Evolutionary conservation across 2,888 invertebrate species (phyloP).

Genomic region (Crossocerus cetratus): DNA sequence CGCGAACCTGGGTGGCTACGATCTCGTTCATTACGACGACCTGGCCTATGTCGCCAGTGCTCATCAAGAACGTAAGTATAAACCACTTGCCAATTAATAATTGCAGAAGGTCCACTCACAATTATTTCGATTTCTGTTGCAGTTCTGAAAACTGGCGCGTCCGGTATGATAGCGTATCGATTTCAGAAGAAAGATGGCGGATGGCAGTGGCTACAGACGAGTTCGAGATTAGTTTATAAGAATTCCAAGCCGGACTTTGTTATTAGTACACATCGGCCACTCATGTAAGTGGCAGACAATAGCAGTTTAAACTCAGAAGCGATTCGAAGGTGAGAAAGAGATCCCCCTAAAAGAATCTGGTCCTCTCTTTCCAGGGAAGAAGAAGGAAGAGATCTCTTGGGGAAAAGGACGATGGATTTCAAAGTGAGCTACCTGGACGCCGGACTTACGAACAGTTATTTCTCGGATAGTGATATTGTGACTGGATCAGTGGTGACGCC

Average conservation of each 20-base stretch:
- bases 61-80: slow-evolving; percentile 98
- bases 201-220: slow-evolving; percentile 99
- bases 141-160: slow-evolving; percentile 99
- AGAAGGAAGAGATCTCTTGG: slow-evolving; percentile 97
- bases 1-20: slow-evolving; percentile 96
- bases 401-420: slow-evolving; percentile 99
- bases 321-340: no score
- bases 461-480: slow-evolving; percentile 90
- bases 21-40: slow-evolving; percentile 98
- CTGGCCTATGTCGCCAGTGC: slow-evolving; percentile 98
- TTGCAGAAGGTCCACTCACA: neutral
- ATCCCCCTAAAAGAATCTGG: neutral
- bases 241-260: slow-evolving; percentile 99
- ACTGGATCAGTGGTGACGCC: slow-evolving; percentile 79
- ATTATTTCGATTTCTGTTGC: slow-evolving; percentile 66
- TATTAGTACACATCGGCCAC: slow-evolving; percentile 97
- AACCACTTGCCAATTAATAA: no score
- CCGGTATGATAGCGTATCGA: slow-evolving; percentile 99
- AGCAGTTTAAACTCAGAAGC: no score
- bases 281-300: slow-evolving; percentile 99
- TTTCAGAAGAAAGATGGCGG: slow-evolving; percentile 95
- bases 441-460: slow-evolving; percentile 93
- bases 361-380: slow-evolving; percentile 87
- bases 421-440: slow-evolving; percentile 98
- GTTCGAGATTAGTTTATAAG: slow-evolving; percentile 97